These are phyloP conservation scores for Oreocharis arfaki DNA, from an alignment of 2,113 vertebrate genomes.

Conservation along the genomic window DNA sequence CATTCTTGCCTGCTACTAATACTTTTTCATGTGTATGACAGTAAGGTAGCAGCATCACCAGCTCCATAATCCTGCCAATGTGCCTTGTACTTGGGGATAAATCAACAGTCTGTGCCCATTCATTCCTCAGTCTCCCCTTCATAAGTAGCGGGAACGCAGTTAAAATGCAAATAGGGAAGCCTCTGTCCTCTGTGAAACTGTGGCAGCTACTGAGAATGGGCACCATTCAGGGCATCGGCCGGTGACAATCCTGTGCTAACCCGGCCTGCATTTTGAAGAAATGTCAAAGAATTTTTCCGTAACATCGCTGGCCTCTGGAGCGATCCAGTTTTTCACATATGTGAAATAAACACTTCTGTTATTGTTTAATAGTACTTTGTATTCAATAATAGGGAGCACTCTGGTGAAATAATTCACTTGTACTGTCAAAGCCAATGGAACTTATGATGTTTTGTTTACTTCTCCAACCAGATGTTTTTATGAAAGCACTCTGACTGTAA, in stretches of 20 bases:
- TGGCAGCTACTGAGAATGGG: background rate
- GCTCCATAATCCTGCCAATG: background rate
- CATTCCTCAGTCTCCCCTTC: background rate
- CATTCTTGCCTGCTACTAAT: background rate
- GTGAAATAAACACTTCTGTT: background rate
- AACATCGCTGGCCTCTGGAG: background rate
- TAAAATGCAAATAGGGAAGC: constrained; percentile 27
- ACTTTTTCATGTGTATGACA: background rate
- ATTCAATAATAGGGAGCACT: background rate
- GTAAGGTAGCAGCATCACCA: background rate
- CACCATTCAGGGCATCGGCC: background rate
- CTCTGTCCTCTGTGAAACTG: constrained; percentile 35
- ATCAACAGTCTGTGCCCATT: background rate
- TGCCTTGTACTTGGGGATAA: background rate
- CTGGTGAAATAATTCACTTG: background rate
- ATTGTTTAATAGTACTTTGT: background rate
- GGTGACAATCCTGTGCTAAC: constrained; percentile 8
- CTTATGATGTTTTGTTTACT: background rate
- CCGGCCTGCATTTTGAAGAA: background rate
- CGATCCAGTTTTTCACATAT: background rate
- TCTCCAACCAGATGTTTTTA: background rate
- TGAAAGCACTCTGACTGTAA: background rate
- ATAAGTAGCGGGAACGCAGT: background rate
- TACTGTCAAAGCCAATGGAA: background rate
- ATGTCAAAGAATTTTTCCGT: background rate